phyloP scores from a whole-genome alignment of 2,797 vertebrate species.

The Girardinus metallicus region DNA sequence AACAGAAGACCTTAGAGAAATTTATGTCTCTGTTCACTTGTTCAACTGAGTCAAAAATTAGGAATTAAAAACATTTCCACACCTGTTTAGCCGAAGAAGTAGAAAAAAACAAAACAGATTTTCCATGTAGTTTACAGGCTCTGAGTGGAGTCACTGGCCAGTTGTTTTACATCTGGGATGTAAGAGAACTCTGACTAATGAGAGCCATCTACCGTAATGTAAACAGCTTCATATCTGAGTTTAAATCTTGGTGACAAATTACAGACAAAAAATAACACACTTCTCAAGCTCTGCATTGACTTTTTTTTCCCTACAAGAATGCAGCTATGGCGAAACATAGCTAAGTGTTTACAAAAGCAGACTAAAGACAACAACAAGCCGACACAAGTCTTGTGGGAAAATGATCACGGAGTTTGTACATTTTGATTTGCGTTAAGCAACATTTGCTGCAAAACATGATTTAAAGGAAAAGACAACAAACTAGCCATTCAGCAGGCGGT shows the following conservation, averaged over 20 bases:
- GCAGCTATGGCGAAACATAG: conserved; percentile 39
- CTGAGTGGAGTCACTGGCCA: conserved; percentile 15
- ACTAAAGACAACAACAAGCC: conserved; percentile 49
- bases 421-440: conserved; percentile 7
- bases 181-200: conserved; percentile 46
- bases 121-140: conserved; percentile 9
- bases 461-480: conserved; percentile 5
- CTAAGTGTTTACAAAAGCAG: conserved; percentile 51
- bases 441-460: conserved; percentile 12
- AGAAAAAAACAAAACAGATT: background rate
- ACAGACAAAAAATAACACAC: conserved; percentile 50
- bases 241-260: conserved; percentile 59
- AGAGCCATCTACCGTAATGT: conserved; percentile 34
- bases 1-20: background rate
- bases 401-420: conserved; percentile 10
- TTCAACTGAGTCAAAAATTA: background rate
- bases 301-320: conserved; percentile 32
- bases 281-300: conserved; percentile 6
- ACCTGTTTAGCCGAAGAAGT: background rate
- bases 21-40: background rate
- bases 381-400: conserved; percentile 31
- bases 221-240: conserved; percentile 50
- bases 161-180: conserved; percentile 22
- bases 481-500: background rate
- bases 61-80: background rate